Conservation (phyloP, 2,797 vertebrate genomes). For the Megaceryle alcyon region DNA sequence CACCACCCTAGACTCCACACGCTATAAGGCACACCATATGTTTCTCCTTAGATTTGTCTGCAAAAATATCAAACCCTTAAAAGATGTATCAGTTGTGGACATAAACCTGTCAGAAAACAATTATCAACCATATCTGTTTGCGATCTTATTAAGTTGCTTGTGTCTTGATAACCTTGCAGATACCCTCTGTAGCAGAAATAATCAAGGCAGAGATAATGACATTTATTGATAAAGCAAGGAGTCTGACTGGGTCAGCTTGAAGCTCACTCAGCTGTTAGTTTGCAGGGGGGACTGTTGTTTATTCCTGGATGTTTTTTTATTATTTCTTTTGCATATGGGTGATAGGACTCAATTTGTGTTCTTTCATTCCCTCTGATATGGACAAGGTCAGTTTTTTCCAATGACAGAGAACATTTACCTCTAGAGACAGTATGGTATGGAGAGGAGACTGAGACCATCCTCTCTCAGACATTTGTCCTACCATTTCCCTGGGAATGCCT, state of each 20-base stretch:
- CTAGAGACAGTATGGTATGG: neutral
- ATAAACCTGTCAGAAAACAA: conserved; percentile 37
- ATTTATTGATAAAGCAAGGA: conserved; percentile 35
- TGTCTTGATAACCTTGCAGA: conserved; percentile 44
- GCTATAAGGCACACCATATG: neutral
- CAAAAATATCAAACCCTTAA: conserved; percentile 18
- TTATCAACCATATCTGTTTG: neutral
- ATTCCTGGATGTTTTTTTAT: neutral
- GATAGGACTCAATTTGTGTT: neutral
- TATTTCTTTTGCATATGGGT: neutral
- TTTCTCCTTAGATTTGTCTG: conserved; percentile 35
- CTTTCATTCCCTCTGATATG: neutral
- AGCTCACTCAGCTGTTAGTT: neutral
- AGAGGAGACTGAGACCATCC: neutral
- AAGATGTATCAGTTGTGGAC: neutral
- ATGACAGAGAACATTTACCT: neutral
- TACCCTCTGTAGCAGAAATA: conserved; percentile 12
- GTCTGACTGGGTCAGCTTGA: conserved; percentile 7
- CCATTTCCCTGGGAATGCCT: neutral
- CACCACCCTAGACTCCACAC: neutral
- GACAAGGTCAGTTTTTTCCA: neutral
- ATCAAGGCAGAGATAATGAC: conserved; percentile 36
- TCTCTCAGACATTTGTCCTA: neutral
- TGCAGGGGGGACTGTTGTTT: neutral
- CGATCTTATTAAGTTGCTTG: conserved; percentile 15